Evolutionary conservation across 23 tunicate species (phyloP).

Genomic region (Trididemnum nubilum): DNA sequence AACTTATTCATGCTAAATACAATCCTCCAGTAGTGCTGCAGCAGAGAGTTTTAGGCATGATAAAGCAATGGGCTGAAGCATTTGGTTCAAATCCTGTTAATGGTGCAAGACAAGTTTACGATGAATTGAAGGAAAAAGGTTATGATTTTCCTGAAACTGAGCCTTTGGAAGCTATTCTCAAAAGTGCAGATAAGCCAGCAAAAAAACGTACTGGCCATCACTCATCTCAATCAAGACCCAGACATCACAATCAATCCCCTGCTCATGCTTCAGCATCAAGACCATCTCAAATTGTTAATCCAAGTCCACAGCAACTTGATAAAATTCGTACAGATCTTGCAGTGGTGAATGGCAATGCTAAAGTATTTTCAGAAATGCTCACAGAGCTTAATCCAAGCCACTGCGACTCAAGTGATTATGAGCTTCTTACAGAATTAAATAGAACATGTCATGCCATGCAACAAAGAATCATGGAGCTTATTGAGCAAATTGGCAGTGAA

Average conservation of each 20-base stretch:
- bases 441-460: constrained; percentile 90
- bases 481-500: constrained; percentile 76
- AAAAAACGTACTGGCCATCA: background rate
- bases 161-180: constrained; percentile 4
- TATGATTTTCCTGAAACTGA: constrained; percentile 38
- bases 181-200: background rate
- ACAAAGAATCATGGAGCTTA: constrained; percentile 69
- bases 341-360: constrained; percentile 69
- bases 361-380: constrained; percentile 85
- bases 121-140: constrained; percentile 63
- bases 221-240: background rate
- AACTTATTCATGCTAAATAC: constrained; percentile 59
- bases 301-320: constrained; percentile 41
- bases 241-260: background rate
- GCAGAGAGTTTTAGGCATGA: constrained; percentile 71
- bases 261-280: background rate
- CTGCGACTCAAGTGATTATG: constrained; percentile 65
- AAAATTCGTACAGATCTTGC: constrained; percentile 70
- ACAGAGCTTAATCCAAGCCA: constrained; percentile 64
- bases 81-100: constrained; percentile 51
- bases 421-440: constrained; percentile 64
- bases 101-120: constrained; percentile 58
- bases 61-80: constrained; percentile 74
- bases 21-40: constrained; percentile 59
- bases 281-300: constrained; percentile 21